These are phyloP conservation scores for Drosophila koepferae DNA, from an alignment of 2,888 invertebrate genomes.

Conservation along the genomic window DNA sequence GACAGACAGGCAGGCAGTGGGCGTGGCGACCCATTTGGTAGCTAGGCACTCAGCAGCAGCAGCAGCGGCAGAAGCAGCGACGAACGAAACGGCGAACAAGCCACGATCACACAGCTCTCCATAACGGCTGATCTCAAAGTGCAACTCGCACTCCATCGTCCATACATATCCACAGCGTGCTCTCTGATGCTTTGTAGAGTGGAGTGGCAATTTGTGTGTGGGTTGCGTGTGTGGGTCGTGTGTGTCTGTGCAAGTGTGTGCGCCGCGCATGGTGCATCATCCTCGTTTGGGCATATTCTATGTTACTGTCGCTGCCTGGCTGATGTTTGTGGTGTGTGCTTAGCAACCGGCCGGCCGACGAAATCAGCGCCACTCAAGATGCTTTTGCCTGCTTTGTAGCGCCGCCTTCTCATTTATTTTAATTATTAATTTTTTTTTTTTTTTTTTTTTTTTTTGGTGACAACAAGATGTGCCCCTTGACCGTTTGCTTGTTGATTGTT, in stretches of 20 bases:
- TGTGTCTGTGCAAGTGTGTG: constrained; percentile 35
- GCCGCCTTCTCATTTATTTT: constrained; percentile 52
- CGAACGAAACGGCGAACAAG: constrained; percentile 21
- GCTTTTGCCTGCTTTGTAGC: constrained; percentile 62
- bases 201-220: constrained; percentile 6
- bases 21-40: constrained; percentile 62
- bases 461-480: constrained; percentile 28
- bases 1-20: constrained; percentile 57
- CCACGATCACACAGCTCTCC: constrained; percentile 20
- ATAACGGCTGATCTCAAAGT: constrained; percentile 6
- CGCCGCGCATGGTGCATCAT: constrained; percentile 49
- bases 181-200: constrained; percentile 15
- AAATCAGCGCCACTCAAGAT: constrained; percentile 53
- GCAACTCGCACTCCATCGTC: constrained; percentile 20
- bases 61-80: constrained; percentile 64
- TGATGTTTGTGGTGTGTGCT: constrained; percentile 57
- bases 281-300: constrained; percentile 20
- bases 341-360: constrained; percentile 68
- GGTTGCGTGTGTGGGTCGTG: constrained; percentile 14
- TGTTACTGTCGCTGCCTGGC: constrained; percentile 62
- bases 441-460: constrained; percentile 58
- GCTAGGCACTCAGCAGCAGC: constrained; percentile 75
- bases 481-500: constrained; percentile 34
- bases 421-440: not conserved
- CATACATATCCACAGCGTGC: constrained; percentile 45